phyloP scores from a whole-genome alignment of 2,113 vertebrate genomes.

The Epinephelus lanceolatus region DNA sequence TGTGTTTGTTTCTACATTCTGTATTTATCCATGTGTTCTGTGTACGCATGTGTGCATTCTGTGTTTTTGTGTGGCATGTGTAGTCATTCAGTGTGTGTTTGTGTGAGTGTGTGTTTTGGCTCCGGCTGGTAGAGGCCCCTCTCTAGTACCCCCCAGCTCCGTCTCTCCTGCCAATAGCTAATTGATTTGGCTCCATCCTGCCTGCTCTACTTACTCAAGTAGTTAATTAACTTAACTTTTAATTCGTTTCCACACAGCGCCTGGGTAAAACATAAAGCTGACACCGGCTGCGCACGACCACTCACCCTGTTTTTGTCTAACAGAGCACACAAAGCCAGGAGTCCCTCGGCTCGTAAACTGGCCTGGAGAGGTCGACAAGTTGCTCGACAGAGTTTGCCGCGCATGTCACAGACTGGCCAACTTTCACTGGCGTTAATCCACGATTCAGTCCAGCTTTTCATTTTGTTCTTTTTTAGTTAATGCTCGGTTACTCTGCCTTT shows the following conservation, averaged over 20 bases:
- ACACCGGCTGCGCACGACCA: conserved; percentile 45
- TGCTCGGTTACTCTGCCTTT: neutral
- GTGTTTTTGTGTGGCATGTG: conserved; percentile 24
- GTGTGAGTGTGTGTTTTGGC: conserved; percentile 48
- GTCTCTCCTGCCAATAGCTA: conserved; percentile 74
- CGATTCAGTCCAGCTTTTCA: neutral
- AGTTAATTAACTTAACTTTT: conserved; percentile 79
- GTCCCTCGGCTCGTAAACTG: neutral
- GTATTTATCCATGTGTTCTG: neutral
- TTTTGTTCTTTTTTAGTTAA: neutral
- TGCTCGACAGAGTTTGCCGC: neutral
- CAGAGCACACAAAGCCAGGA: conserved; percentile 26
- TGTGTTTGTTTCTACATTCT: neutral
- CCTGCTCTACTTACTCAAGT: conserved; percentile 75
- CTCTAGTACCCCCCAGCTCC: conserved; percentile 40
- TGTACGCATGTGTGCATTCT: neutral
- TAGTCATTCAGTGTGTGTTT: neutral
- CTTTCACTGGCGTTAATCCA: conserved; percentile 16
- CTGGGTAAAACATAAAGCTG: conserved; percentile 55
- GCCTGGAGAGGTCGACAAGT: conserved; percentile 24
- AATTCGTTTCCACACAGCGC: conserved; percentile 64
- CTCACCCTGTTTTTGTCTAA: conserved; percentile 36
- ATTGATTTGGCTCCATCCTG: conserved; percentile 78
- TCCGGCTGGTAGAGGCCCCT: conserved; percentile 41
- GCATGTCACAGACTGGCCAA: neutral